phyloP scores from a whole-genome alignment of 2,888 invertebrate species.

The Nebria salina region DNA sequence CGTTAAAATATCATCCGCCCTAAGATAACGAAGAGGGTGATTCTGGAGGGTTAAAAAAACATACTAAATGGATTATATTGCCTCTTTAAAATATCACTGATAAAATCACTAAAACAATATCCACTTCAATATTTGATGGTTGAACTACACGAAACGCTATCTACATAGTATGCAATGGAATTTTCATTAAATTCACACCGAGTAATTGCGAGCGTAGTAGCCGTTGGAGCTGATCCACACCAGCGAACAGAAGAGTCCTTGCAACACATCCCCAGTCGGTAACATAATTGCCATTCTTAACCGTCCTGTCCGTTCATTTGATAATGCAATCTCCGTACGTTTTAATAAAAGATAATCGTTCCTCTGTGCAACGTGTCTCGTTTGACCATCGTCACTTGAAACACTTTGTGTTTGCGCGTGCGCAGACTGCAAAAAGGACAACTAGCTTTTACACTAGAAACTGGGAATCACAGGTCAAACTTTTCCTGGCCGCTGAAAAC shows the following conservation, averaged over 20 bases:
- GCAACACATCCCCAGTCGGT: neutral
- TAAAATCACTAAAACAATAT: neutral
- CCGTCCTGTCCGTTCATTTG: slow-evolving; percentile 26
- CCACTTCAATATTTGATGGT: neutral
- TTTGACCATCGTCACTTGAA: neutral
- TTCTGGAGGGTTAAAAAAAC: no score
- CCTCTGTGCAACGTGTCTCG: neutral
- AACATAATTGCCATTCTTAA: slow-evolving; percentile 38
- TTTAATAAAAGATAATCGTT: slow-evolving; percentile 42
- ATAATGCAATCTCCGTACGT: slow-evolving; percentile 29
- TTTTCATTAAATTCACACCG: slow-evolving; percentile 17
- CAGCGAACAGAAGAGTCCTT: neutral
- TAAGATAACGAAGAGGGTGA: neutral
- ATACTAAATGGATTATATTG: no score
- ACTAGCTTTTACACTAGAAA: no score
- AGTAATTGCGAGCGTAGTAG: neutral
- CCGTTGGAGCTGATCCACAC: neutral
- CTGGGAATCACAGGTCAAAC: neutral
- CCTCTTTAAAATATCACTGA: no score
- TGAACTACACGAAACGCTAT: neutral
- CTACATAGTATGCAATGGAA: neutral
- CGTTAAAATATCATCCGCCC: neutral
- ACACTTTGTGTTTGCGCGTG: neutral
- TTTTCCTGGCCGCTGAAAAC: slow-evolving; percentile 12
- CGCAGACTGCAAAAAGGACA: neutral